Base-by-base conservation (phyloP, 2,113 vertebrate species). In the Nesoenas mayeri region DNA sequence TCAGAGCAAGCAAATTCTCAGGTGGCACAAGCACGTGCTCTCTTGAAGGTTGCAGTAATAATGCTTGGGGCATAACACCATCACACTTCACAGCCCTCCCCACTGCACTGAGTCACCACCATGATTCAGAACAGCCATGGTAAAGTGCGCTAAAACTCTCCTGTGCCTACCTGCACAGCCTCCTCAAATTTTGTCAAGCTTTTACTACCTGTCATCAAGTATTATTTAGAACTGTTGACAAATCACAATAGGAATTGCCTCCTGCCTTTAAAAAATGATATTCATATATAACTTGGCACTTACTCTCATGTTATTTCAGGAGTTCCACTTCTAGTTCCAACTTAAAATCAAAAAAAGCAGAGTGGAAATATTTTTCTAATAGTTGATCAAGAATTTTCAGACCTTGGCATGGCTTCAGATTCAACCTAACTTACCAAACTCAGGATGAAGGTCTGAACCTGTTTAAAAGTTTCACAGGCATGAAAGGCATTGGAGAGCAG, bases 181-280 rank as follows among this genome's bases (percentile, higher is more conserved):
- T 79, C 21, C 53, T 82, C 65, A 69, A n/a, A 31, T 85, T 91
- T 66, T 73, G 70, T 71, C 74, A 95, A 87, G 80, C 11, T 82
- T 82, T 21, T 79, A 12, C 28, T 61, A 44, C 5, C 78, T 95
- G 73, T 96, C 93, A 95, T 72, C 93, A 85, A 87, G 70, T 94
- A 64, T 79, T 95, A 96, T 95, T 96, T 89, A 50, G 66, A 95
- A 72, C 73, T 95, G 93, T 95, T 96, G 95, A 97, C 70, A 93
- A 89, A 79, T 92, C 36, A 77, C 48, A 85, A 70, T n/a, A 81
- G n/a, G 32, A 93, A 93, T 77, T 92, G 42, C 82, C 44, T 95
- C 48, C 47, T 78, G 24, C n/a, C 40, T 80, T 18, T 20, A 60
- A 91, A 79, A 85, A 65, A 28, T 4, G 0, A 14, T 56, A 67